Percentiles rank a stretch among this genome's conserved stretches.
Conservation (phyloP, 2,888 invertebrate species). For the Drosophila nr. perissopoda region DNA sequence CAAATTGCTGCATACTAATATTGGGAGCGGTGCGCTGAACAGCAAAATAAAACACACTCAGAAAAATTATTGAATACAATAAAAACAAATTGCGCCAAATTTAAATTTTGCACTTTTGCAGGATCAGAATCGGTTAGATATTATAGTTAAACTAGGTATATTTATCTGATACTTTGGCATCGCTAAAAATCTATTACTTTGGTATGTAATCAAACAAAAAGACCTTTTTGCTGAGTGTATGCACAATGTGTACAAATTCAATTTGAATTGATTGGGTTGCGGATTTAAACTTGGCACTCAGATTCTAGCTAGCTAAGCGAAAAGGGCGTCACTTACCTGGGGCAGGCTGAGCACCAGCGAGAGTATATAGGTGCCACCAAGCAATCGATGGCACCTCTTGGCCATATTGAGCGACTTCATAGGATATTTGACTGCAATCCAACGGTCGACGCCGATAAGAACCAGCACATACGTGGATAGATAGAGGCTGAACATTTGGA, state of each 20-base stretch:
- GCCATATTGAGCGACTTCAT: conserved; percentile 89
- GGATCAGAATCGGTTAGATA: not conserved
- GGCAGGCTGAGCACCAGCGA: conserved; percentile 91
- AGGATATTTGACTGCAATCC: conserved; percentile 92
- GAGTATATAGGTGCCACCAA: conserved; percentile 89
- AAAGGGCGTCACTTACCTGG: conserved; percentile 88
- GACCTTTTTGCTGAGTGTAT: conserved; percentile 5
- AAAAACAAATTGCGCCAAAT: not conserved
- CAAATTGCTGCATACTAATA: conserved; percentile 52
- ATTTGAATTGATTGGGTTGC: conserved; percentile 46
- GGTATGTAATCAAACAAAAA: not conserved
- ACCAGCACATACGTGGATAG: conserved; percentile 93
- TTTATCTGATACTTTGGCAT: not conserved
- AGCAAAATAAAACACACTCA: not conserved
- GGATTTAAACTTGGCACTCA: conserved; percentile 2
- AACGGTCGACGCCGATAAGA: conserved; percentile 92
- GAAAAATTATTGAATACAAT: not conserved
- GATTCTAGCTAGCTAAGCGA: not conserved
- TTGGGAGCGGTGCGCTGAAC: not conserved
- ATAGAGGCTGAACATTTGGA: conserved; percentile 93
- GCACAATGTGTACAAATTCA: conserved; percentile 15
- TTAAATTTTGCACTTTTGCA: not conserved
- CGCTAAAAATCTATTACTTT: not conserved
- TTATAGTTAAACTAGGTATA: not conserved
- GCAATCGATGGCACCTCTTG: conserved; percentile 88